Percentiles rank a stretch among this genome's conserved stretches.
Conservation (phyloP, 1,140 invertebrate genomes). For the Heliconius congener region DNA sequence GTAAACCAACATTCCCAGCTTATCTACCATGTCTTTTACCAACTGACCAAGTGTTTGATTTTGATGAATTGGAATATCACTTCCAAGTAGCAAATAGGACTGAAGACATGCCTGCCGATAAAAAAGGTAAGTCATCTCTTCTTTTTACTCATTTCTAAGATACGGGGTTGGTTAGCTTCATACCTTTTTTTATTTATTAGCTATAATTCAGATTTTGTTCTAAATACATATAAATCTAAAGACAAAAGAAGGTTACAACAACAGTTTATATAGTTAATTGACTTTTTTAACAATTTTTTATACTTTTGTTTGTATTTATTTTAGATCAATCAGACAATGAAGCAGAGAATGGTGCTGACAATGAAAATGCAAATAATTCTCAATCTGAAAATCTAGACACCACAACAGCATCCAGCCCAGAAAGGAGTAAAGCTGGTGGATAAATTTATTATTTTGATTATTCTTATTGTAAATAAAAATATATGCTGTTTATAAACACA, state of each 20-base stretch:
- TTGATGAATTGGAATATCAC: constrained; percentile 93
- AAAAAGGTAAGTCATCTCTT: constrained; percentile 68
- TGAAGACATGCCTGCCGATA: constrained; percentile 82
- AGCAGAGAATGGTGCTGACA: constrained; percentile 71
- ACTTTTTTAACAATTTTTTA: neutral
- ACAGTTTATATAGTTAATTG: no score
- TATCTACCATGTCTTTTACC: constrained; percentile 94
- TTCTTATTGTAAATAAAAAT: neutral
- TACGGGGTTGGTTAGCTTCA: neutral
- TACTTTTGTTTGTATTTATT: constrained; percentile 4
- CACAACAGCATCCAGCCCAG: constrained; percentile 59
- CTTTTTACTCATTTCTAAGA: neutral
- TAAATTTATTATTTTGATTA: constrained; percentile 21
- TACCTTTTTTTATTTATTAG: no score
- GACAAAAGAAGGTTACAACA: no score
- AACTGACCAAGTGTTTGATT: constrained; percentile 97
- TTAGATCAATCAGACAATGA: constrained; percentile 75
- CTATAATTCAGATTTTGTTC: neutral
- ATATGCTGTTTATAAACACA: neutral
- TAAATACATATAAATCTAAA: neutral
- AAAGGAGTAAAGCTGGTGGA: constrained; percentile 57
- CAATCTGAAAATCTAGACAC: constrained; percentile 64
- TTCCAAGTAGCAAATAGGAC: constrained; percentile 86
- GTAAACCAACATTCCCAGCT: constrained; percentile 90
- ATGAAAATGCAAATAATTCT: constrained; percentile 71